phyloP scores from a whole-genome alignment of 2,113 vertebrate species.

The Dasyurus viverrinus region DNA sequence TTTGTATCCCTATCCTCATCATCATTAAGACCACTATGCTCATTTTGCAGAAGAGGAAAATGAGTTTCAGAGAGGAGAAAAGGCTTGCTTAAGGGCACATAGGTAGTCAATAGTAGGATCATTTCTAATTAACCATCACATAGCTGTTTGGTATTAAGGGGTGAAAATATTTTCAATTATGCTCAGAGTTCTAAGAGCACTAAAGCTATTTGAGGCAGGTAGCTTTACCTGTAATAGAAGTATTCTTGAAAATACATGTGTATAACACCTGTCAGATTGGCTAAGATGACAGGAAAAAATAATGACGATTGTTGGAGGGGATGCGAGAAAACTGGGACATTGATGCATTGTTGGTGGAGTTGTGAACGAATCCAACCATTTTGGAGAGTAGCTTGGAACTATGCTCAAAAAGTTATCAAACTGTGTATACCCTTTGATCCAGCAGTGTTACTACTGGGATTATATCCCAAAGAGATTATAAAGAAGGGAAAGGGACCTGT shows the following conservation, averaged over 20 bases:
- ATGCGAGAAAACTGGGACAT: too few species aligned
- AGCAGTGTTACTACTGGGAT: too few species aligned
- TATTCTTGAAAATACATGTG: neutral
- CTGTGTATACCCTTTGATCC: too few species aligned
- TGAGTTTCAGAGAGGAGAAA: neutral
- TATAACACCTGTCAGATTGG: too few species aligned
- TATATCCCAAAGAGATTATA: too few species aligned
- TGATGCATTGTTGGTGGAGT: too few species aligned
- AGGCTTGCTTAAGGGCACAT: neutral
- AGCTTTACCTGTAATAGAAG: neutral
- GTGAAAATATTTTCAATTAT: neutral
- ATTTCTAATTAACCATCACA: neutral
- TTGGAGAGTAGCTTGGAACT: too few species aligned
- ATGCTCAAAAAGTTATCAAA: too few species aligned
- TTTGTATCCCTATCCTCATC: neutral
- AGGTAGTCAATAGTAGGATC: neutral
- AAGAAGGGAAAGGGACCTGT: too few species aligned
- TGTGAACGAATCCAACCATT: too few species aligned
- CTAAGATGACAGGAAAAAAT: too few species aligned
- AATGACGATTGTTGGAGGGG: too few species aligned
- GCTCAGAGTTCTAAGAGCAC: neutral
- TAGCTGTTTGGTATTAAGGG: neutral
- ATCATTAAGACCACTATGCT: neutral
- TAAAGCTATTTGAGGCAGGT: neutral
- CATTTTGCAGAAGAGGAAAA: neutral